Conservation (phyloP, 1,140 invertebrate genomes). For the Cephus cinctus region DNA sequence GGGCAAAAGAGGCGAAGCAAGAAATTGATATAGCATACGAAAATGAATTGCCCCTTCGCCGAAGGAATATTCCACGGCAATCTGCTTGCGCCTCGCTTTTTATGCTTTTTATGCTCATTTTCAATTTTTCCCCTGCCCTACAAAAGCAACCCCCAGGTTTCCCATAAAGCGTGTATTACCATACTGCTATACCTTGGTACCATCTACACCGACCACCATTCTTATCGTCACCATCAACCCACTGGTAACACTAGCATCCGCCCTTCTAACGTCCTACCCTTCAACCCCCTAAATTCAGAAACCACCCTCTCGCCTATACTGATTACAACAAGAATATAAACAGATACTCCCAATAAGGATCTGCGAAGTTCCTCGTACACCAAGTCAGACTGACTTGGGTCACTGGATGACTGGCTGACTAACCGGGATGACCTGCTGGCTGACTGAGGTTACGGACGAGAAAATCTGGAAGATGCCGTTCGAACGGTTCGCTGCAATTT, state of each 20-base stretch:
- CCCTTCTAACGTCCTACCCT: constrained; percentile 15
- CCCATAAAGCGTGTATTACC: constrained; percentile 52
- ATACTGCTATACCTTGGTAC: no score
- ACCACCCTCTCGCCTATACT: constrained; percentile 26
- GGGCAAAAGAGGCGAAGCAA: constrained; percentile 52
- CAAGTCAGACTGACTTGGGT: no score
- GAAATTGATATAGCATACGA: constrained; percentile 59
- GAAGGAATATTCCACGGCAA: constrained; percentile 54
- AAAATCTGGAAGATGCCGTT: no score
- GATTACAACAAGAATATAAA: constrained; percentile 48
- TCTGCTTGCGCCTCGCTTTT: constrained; percentile 51
- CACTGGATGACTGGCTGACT: no score
- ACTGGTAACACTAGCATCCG: constrained; percentile 16
- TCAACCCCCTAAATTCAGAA: constrained; percentile 15
- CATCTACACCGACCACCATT: no score
- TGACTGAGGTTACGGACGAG: no score
- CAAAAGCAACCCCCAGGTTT: constrained; percentile 36
- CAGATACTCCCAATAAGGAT: no score
- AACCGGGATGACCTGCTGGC: no score
- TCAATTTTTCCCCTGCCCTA: constrained; percentile 46
- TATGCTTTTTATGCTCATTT: constrained; percentile 57
- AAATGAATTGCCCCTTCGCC: constrained; percentile 54
- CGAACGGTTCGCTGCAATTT: no score
- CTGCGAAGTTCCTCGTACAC: no score
- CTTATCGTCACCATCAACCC: constrained; percentile 21